Base-by-base conservation (phyloP, 2,888 invertebrate genomes). In the Herminia tarsipennalis region DNA sequence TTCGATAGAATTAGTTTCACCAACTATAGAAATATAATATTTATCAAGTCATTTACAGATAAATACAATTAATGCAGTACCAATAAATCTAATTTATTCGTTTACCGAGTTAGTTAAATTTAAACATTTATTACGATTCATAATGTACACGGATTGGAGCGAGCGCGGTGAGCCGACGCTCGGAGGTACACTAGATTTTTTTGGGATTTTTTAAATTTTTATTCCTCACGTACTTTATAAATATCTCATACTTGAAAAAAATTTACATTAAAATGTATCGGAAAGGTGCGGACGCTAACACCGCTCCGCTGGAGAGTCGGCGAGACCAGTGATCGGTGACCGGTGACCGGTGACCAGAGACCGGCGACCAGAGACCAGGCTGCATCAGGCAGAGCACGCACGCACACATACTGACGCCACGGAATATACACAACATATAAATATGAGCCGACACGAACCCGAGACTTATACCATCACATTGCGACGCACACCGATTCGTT, bases 241-340 rank as follows among this genome's bases (percentile, higher is more conserved):
- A 88, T 90, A 89, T 89, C 81, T 88, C 83, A 87, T 89, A 90
- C 85, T 87, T 86, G 88, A 89, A 89, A 89, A 89, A 88, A 88
- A 88, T 86, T 73, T 87, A 88, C 89, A 90, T 83, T 86, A 85
- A 86, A 86, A 86, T 80, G 88, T 86, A 83, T 81, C 82, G 84
- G 83, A 80, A 76, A 76, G 77, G 75, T 78, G 85, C 81, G 79
- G 75, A 70, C 76, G 72, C 71, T 66, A 68, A 73, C 73, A 65
- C 74, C 78, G 76, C 75, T 17, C 38, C 40, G 32, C 25, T 2
- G 35, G 30, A 36, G 36, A 36, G 36, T 47, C 35, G 36, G 27
- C 33, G 27, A 20, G 43, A 14, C 8, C 12, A 3, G 27, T 8
- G 27, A 12, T 8, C 17, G 62, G 58, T 48, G 36, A 39, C 38